Conservation (phyloP, 2,888 invertebrate genomes). For the Chalcosyrphus nemorum region DNA sequence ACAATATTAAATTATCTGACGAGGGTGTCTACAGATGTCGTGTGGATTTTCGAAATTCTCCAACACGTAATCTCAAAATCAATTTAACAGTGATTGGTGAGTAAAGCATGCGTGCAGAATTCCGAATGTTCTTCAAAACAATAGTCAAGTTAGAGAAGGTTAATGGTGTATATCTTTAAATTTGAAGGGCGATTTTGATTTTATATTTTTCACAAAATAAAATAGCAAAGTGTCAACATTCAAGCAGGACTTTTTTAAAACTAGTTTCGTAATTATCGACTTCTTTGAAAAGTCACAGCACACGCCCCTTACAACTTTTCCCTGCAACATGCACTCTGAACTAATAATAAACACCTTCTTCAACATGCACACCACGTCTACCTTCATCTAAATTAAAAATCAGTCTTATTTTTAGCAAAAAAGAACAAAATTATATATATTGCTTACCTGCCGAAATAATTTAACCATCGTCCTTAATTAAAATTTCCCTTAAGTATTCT, state of each 20-base stretch:
- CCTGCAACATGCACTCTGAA: neutral
- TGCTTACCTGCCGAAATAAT: constrained; percentile 26
- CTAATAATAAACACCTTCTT: neutral
- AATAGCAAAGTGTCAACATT: too few relatives aligned
- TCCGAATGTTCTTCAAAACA: constrained; percentile 26
- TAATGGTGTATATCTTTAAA: too few relatives aligned
- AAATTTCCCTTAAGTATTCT: constrained; percentile 24
- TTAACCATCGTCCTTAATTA: constrained; percentile 15
- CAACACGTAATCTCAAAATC: constrained; percentile 88
- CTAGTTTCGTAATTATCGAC: neutral
- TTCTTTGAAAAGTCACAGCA: neutral
- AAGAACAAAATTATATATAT: constrained; percentile 2
- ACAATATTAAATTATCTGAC: constrained; percentile 84
- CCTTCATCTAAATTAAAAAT: constrained; percentile 26
- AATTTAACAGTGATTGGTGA: constrained; percentile 89
- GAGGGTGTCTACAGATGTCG: constrained; percentile 89
- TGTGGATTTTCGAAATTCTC: constrained; percentile 89
- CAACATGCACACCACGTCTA: neutral
- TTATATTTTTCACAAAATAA: neutral
- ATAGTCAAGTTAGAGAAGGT: too few relatives aligned
- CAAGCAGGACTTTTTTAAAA: too few relatives aligned
- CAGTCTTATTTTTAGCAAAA: neutral
- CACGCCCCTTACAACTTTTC: neutral
- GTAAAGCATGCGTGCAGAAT: constrained; percentile 77
- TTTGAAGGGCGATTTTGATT: neutral